Percentiles rank a stretch among this genome's conserved stretches.
Evolutionary conservation across 23 tunicate genomes (phyloP).

Genomic region (Halocynthia aurantium): DNA sequence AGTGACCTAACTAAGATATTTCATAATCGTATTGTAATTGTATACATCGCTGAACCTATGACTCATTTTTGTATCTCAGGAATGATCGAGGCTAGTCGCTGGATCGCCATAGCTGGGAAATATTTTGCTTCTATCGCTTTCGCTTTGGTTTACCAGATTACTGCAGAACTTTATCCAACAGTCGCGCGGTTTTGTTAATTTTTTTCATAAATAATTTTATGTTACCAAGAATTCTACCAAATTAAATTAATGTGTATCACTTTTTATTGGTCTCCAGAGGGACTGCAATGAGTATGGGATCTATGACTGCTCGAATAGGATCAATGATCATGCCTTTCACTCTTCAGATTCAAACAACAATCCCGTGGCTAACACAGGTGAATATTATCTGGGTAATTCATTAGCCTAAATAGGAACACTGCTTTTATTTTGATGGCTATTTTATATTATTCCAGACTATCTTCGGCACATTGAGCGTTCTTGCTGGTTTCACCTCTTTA

Average conservation of each 20-base stretch:
- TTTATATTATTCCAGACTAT: slow-evolving; percentile 27
- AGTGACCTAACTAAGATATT: no score
- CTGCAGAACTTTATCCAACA: slow-evolving; percentile 75
- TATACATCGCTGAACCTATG: no score
- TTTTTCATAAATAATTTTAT: no score
- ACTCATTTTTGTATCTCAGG: background rate
- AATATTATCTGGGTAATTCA: background rate
- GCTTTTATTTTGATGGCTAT: background rate
- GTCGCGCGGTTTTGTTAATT: slow-evolving; percentile 37
- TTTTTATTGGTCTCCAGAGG: slow-evolving; percentile 3
- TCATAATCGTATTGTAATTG: no score
- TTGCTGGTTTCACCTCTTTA: slow-evolving; percentile 21
- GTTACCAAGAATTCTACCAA: no score
- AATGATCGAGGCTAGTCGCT: slow-evolving; percentile 21
- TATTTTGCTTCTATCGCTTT: slow-evolving; percentile 58
- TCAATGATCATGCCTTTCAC: slow-evolving; percentile 39
- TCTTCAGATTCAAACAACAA: slow-evolving; percentile 29
- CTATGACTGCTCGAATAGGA: slow-evolving; percentile 60
- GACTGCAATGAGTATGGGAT: slow-evolving; percentile 40
- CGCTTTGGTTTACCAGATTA: slow-evolving; percentile 40
- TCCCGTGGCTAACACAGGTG: slow-evolving; percentile 61
- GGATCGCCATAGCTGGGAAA: slow-evolving; percentile 39
- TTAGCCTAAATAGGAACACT: no score
- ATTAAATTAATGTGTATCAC: no score
- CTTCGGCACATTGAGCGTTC: slow-evolving; percentile 30